Evolutionary conservation across 2,797 vertebrate species (phyloP).

Genomic region (Chaetophractus vellerosus): DNA sequence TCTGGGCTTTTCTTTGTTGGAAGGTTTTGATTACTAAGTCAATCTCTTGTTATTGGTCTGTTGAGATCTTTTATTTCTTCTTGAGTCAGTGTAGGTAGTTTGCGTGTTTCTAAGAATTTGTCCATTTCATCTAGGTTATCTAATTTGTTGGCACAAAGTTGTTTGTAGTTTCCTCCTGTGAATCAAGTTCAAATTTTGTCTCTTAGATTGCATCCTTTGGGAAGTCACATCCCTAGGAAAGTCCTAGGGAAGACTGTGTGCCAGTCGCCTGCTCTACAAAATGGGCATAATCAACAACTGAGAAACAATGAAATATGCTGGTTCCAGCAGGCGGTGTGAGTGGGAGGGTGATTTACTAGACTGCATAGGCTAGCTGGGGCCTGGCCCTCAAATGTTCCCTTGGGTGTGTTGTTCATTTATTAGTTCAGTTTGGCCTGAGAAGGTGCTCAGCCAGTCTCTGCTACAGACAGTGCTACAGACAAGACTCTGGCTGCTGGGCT

Average conservation of each 20-base stretch:
- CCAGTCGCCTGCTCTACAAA: not conserved
- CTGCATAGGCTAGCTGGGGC: not conserved
- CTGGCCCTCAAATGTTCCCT: not conserved
- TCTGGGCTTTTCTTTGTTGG: too few relatives aligned
- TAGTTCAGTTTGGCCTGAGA: not conserved
- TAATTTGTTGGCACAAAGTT: too few relatives aligned
- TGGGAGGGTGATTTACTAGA: fast-evolving
- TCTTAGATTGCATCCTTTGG: not conserved
- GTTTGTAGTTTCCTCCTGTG: not conserved
- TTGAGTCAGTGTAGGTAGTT: too few relatives aligned
- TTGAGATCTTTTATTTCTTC: too few relatives aligned
- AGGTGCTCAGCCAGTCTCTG: not conserved
- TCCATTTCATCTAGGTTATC: too few relatives aligned
- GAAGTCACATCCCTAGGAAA: not conserved
- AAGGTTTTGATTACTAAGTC: not conserved
- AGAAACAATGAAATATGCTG: not conserved
- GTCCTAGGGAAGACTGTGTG: not conserved
- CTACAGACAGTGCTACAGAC: not conserved
- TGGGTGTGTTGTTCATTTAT: fast-evolving
- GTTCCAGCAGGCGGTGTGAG: not conserved
- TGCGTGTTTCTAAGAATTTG: too few relatives aligned
- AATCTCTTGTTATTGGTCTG: not conserved
- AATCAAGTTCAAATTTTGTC: not conserved
- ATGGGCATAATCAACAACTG: not conserved
- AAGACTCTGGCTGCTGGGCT: not conserved